Evolutionary conservation across 2,113 vertebrate genomes (phyloP).

Genomic region (Natator depressus): DNA sequence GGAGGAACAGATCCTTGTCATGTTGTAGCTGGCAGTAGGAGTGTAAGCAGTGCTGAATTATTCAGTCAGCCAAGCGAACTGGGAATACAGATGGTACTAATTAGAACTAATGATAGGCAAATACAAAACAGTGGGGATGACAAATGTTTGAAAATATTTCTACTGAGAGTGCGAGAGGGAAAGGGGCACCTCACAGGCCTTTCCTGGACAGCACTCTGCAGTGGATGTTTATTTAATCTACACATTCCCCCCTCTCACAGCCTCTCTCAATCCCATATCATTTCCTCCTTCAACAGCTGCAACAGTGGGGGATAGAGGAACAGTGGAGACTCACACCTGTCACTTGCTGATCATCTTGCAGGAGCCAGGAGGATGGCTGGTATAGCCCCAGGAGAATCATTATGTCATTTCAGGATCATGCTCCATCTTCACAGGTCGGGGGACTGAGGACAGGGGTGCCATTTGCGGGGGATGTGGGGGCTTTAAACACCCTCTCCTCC

Average conservation of each 20-base stretch:
- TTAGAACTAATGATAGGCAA: background rate
- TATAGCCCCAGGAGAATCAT: background rate
- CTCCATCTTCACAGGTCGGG: background rate
- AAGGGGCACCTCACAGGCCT: background rate
- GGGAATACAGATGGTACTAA: background rate
- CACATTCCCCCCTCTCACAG: background rate
- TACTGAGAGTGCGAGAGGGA: accelerated
- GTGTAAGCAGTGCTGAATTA: background rate
- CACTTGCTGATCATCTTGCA: accelerated
- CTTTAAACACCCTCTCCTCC: no score
- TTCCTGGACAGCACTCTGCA: background rate
- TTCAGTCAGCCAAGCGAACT: background rate
- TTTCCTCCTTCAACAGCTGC: constrained; percentile 59
- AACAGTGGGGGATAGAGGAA: background rate
- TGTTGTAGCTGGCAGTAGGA: background rate
- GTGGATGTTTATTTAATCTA: constrained; percentile 25
- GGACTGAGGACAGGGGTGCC: background rate
- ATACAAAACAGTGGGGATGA: background rate
- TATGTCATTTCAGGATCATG: background rate
- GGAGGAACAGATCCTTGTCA: background rate
- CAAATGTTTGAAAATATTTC: constrained; percentile 50
- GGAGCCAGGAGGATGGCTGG: background rate
- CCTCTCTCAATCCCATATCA: background rate
- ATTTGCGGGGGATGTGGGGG: no score
- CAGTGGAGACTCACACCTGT: constrained; percentile 24